Evolutionary conservation across 1,140 invertebrate species (phyloP), one percentile per base, ranked within the genome.

Genomic region (Teleopsis dalmanni): DNA sequence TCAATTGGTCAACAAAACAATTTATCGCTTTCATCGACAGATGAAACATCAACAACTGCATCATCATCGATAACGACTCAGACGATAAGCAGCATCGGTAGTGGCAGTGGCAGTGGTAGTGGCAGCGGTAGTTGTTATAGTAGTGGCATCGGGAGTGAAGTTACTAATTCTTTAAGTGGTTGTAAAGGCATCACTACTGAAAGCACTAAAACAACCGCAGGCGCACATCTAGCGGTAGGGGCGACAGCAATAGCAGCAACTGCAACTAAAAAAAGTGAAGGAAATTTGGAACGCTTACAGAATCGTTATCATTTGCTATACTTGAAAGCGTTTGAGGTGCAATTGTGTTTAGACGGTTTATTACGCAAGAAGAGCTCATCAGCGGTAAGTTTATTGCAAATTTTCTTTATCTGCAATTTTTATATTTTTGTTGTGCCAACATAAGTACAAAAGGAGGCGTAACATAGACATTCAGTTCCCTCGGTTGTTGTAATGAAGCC

Each of bases 291-390:
- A 48, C 82, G 81, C 23, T 73, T 93, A 36, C 86, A 93, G 71
- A 76, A 84, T 36, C 83, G 88, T 58, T 93, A 89, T 87, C 89
- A 94, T 69, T 78, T 86, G 51, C 76, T 93, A 48, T 93, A 89
- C 76, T 73, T 95, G 57, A 78, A 85, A 52, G 85, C 87, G 18
- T 78, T 93, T 58, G 91, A 95, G 78, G 89, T 90, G 83, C 87
- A 91, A 73, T 89, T 85, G 72, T 78, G 85, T 60, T 75, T 90
- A 53, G 87, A 89, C 67, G 77, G 79, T 48, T 75, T 83, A 25
- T 53, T 69, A 34, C 53, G 65, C 42, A 69, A 69, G 52, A 62
- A 62, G 44, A 65, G 55, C 44, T 69, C 65, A 13, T 53, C 56
- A 47, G 55, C 54, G 59, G 65, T 69, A 60, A 69, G 65, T 56